Percentiles rank a stretch among this genome's conserved stretches.
phyloP scores from a whole-genome alignment of 2,888 invertebrate species.

The Gisinianus flammeolus region DNA sequence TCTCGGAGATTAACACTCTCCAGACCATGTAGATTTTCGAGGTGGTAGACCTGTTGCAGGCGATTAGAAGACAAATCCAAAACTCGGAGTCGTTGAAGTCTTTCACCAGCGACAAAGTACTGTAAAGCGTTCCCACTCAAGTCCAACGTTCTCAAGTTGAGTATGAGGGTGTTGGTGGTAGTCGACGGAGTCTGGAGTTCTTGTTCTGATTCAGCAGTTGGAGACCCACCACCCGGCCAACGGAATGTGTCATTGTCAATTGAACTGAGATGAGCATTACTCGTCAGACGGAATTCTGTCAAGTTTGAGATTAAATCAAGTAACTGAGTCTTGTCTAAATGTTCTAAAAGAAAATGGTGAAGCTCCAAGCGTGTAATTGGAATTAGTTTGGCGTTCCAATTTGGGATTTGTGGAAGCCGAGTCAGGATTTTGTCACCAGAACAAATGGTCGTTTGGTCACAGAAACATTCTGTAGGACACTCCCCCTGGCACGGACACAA shows the following conservation, averaged over 20 bases:
- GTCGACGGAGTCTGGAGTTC: neutral
- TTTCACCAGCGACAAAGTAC: slow-evolving; percentile 54
- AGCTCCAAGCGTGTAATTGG: slow-evolving; percentile 51
- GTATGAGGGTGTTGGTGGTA: slow-evolving; percentile 6
- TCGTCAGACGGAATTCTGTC: slow-evolving; percentile 52
- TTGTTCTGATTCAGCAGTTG: neutral
- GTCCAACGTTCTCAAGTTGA: slow-evolving; percentile 54
- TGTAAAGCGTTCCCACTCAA: slow-evolving; percentile 57
- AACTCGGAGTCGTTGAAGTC: slow-evolving; percentile 51
- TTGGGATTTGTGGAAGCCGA: slow-evolving; percentile 42
- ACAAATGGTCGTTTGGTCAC: slow-evolving; percentile 56
- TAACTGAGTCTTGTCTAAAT: slow-evolving; percentile 49
- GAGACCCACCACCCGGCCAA: neutral
- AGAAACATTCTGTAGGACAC: slow-evolving; percentile 58
- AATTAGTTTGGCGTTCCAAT: neutral
- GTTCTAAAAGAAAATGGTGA: slow-evolving; percentile 50
- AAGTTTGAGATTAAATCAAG: slow-evolving; percentile 46
- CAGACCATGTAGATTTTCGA: slow-evolving; percentile 49
- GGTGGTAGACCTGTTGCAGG: slow-evolving; percentile 52
- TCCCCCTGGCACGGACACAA: slow-evolving; percentile 51
- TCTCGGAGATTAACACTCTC: slow-evolving; percentile 59
- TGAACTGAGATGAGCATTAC: slow-evolving; percentile 44
- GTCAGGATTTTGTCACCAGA: slow-evolving; percentile 55
- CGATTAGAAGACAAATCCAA: slow-evolving; percentile 57
- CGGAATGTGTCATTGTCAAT: slow-evolving; percentile 41